Evolutionary conservation across 2,888 invertebrate genomes (phyloP), one percentile per base, ranked within the genome.

Genomic region (Herminia tarsipennalis): DNA sequence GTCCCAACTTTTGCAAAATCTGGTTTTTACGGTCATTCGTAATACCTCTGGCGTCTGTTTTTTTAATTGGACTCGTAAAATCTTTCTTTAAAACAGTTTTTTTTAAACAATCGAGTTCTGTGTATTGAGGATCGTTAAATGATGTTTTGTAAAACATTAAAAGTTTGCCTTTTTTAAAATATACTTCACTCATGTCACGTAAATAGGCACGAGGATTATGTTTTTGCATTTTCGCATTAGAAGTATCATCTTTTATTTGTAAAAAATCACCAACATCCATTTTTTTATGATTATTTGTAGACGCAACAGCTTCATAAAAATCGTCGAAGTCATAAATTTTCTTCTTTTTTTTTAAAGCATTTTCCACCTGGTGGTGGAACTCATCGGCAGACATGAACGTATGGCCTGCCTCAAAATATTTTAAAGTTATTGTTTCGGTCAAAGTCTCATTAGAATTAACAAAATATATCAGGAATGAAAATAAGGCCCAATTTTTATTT

Each of bases 71-170:
- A 9, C 28, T 20, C 12, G 37, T 13, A 37, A 28, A 37, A 28
- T 29, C 20, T 37, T 37, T 37, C 13, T 37, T 37, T 8, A n/a
- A 3, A 8, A 17, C 14, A 10, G 8, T 16, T 37, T 37, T 37
- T 37, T 37, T 37, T 21, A n/a, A 28, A 28, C n/a, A 37, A 13
- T 37, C 28, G 20, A 37, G 18, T 21, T 37, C 18, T 16, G 29
- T 37, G 18, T 37, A 28, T 21, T 28, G 28, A 10, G 37, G 5
- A 37, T n/a, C n/a, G 10, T 29, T 20, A 28, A 28, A 37, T 37
- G 21, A 28, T n/a, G 18, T 37, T 37, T 37, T 30, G 29, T 39
- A 30, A 39, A 39, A 30, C n/a, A n/a, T n/a, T 20, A 39, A 30
- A 29, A 39, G 30, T 30, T 39, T 30, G n/a, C 30, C 30, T 30